Conservation (phyloP, 2,797 vertebrate species). For the Bradypus variegatus region DNA sequence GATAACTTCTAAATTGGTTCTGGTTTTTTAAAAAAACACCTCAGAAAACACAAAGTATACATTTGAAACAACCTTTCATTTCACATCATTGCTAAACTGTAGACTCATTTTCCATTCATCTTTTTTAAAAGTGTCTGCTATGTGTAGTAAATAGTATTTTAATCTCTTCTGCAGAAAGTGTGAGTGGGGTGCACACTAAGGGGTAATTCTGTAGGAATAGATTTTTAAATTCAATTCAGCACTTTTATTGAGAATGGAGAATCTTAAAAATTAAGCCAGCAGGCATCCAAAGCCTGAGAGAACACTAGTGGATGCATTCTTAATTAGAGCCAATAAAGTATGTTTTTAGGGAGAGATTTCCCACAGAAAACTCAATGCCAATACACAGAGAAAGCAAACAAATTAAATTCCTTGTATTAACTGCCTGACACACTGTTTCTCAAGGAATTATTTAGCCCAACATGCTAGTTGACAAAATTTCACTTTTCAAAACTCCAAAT, state of each 20-base stretch:
- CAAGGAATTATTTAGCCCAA: slow-evolving; percentile 46
- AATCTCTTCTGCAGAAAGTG: slow-evolving; percentile 56
- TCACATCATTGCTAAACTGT: slow-evolving; percentile 44
- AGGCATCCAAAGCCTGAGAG: slow-evolving; percentile 59
- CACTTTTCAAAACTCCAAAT: slow-evolving; percentile 53
- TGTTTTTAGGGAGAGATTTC: slow-evolving; percentile 62
- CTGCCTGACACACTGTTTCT: slow-evolving; percentile 51
- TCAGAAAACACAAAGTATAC: not conserved
- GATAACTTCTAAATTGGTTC: slow-evolving; percentile 30
- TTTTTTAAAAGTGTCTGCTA: slow-evolving; percentile 54
- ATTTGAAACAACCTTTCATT: slow-evolving; percentile 51
- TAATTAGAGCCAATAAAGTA: slow-evolving; percentile 67
- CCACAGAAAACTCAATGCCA: slow-evolving; percentile 56
- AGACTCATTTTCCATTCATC: slow-evolving; percentile 56
- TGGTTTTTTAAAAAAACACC: slow-evolving; percentile 29
- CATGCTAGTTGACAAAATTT: slow-evolving; percentile 50
- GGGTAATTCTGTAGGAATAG: slow-evolving; percentile 58
- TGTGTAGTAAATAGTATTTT: slow-evolving; percentile 59
- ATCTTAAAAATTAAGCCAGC: slow-evolving; percentile 60
- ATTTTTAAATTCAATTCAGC: slow-evolving; percentile 66
- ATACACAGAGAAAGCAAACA: slow-evolving; percentile 58
- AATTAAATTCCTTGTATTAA: slow-evolving; percentile 64
- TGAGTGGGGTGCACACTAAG: slow-evolving; percentile 56
- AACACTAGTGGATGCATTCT: slow-evolving; percentile 66
- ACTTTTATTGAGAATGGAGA: slow-evolving; percentile 58